Conservation (phyloP, 2,888 invertebrate genomes). For the Rhagium mordax region DNA sequence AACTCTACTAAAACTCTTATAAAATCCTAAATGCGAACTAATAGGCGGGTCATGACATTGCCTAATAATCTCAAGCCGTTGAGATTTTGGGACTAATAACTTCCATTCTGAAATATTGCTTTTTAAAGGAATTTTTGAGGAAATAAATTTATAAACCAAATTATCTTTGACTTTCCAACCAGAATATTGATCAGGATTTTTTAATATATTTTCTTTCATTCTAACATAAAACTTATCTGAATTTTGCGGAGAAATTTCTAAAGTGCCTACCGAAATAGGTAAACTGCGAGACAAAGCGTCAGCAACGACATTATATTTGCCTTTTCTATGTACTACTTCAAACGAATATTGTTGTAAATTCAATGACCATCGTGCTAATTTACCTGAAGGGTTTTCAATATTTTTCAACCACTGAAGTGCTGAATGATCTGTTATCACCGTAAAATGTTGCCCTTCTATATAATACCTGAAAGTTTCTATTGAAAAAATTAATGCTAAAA, state of each 20-base stretch:
- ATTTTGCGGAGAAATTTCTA: too few relatives aligned
- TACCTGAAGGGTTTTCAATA: background rate
- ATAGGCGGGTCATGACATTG: slow-evolving; percentile 11
- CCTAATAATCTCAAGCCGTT: background rate
- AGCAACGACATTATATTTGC: background rate
- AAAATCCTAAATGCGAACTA: slow-evolving; percentile 38
- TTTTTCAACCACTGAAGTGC: background rate
- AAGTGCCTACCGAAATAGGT: too few relatives aligned
- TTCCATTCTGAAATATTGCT: too few relatives aligned
- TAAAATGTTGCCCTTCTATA: background rate
- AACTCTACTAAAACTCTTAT: background rate
- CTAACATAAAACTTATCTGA: background rate
- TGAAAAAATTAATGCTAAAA: slow-evolving; percentile 54
- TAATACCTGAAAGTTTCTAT: slow-evolving; percentile 53
- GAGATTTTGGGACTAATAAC: too few relatives aligned
- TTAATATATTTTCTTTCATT: background rate
- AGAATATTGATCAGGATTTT: too few relatives aligned
- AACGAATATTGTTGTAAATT: background rate
- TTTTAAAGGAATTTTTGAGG: too few relatives aligned
- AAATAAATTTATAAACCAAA: too few relatives aligned
- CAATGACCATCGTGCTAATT: background rate
- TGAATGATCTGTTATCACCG: too few relatives aligned
- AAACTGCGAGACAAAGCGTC: background rate
- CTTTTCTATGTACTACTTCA: background rate
- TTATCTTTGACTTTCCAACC: too few relatives aligned